Conservation (phyloP, 2,797 vertebrate species). For the Falco naumanni region DNA sequence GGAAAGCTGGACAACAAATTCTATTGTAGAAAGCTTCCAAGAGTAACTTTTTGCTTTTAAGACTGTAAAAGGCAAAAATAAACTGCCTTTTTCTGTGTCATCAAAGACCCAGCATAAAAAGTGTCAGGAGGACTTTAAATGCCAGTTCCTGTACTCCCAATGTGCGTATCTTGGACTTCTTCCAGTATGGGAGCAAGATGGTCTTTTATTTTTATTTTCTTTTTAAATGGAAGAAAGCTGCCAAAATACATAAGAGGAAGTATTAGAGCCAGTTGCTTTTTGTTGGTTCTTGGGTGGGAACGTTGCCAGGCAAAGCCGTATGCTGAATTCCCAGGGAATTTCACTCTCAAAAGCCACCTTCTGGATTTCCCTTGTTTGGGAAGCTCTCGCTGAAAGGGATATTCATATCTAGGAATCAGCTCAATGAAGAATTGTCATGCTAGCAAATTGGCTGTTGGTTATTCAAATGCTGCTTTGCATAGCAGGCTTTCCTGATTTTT, state of each 20-base stretch:
- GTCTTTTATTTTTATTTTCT: conserved; percentile 60
- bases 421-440: conserved; percentile 58
- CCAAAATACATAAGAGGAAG: conserved; percentile 65
- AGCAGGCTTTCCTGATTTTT: not conserved
- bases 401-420: conserved; percentile 58
- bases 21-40: conserved; percentile 33
- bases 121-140: conserved; percentile 65
- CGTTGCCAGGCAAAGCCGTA: conserved; percentile 38
- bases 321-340: conserved; percentile 65
- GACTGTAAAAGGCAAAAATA: conserved; percentile 49
- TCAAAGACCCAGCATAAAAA: conserved; percentile 58
- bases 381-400: conserved; percentile 67
- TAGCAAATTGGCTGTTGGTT: conserved; percentile 61
- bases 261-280: conserved; percentile 46
- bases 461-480: not conserved
- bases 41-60: conserved; percentile 59
- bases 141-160: conserved; percentile 58
- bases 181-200: conserved; percentile 62
- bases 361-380: conserved; percentile 66
- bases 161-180: conserved; percentile 56
- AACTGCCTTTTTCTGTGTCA: conserved; percentile 57
- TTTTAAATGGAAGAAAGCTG: conserved; percentile 56
- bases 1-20: not conserved
- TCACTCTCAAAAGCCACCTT: conserved; percentile 58
- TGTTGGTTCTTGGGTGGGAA: conserved; percentile 43